Evolutionary conservation across 2,797 vertebrate genomes (phyloP), one percentile per base, ranked within the genome.

Genomic region (Oryzias sinensis): DNA sequence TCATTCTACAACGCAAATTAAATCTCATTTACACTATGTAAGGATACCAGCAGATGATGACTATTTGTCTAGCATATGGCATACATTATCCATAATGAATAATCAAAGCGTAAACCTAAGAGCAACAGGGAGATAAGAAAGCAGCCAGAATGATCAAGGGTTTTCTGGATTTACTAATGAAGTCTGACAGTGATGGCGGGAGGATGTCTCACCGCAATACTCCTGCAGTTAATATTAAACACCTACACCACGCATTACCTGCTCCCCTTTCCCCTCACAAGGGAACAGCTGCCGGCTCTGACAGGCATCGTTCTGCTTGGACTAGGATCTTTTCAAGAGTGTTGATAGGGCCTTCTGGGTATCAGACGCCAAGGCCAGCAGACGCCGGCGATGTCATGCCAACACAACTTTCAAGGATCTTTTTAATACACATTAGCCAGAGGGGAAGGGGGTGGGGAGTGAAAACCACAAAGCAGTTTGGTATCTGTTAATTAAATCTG

Each of bases 181-280:
- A 69, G 61, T 59, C 59, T 62, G 70, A 69, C 45, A 11, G 43
- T 62, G 51, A 59, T 27, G 22, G 56, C 68, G 22, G 18, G 50
- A 56, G 58, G 62, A 64, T 65, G 56, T 74, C 69, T 71, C 71
- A 70, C 74, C 68, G 54, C 69, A 68, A 55, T 45, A 24, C 53
- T 53, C 24, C 46, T 14, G 49, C 58, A 52, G 77, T 84, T 81
- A 80, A 77, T 81, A 79, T 76, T 77, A 53, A 84, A 86, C 69
- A 62, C 55, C 74, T 68, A 54, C 59, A 45, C 14, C 24, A 40
- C 55, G 57, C 20, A 56, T 74, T 62, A 43, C 37, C 53, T 16
- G 50, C 37, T 49, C 40, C 22, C 49, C 57, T 41, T 48, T 15
- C 49, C 41, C 49, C 76, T 69, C 69, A 60, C 49, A 40, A 8